Conservation (phyloP, 2,113 vertebrate species). For the Symphodus melops region DNA sequence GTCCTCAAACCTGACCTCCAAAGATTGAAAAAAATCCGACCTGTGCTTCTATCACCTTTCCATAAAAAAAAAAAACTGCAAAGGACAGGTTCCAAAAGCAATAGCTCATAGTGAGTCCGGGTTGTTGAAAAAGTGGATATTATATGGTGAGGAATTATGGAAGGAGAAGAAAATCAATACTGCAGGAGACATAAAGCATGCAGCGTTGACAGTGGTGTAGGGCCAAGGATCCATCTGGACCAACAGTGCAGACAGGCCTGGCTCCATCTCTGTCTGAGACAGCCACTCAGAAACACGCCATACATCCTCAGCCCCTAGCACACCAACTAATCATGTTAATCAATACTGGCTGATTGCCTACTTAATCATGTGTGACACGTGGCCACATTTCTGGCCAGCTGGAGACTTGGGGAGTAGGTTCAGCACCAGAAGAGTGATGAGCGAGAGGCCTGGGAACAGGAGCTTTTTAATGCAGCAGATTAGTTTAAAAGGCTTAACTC, state of each 20-base stretch:
- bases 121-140: slow-evolving; percentile 71
- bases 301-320: slow-evolving; percentile 57
- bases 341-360: slow-evolving; percentile 82
- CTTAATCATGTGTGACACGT: slow-evolving; percentile 77
- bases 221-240: slow-evolving; percentile 69
- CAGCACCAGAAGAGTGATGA: slow-evolving; percentile 56
- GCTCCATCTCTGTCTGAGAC: slow-evolving; percentile 69
- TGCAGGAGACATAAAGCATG: slow-evolving; percentile 78
- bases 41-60: slow-evolving; percentile 18
- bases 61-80: slow-evolving; percentile 38
- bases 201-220: slow-evolving; percentile 71
- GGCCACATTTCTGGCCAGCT: slow-evolving; percentile 68
- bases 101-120: slow-evolving; percentile 60
- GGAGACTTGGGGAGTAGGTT: slow-evolving; percentile 55
- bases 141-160: slow-evolving; percentile 70
- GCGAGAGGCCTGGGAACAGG: slow-evolving; percentile 39
- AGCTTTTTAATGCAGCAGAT: slow-evolving; percentile 59
- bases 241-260: slow-evolving; percentile 66
- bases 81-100: slow-evolving; percentile 48
- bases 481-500: slow-evolving; percentile 60
- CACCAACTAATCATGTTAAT: slow-evolving; percentile 82
- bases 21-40: slow-evolving; percentile 20
- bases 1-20: slow-evolving; percentile 44
- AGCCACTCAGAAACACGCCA: slow-evolving; percentile 59
- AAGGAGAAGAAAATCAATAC: slow-evolving; percentile 79